Evolutionary conservation across 2,113 vertebrate genomes (phyloP), one percentile per base, ranked within the genome.

Genomic region (Apaloderma vittatum): DNA sequence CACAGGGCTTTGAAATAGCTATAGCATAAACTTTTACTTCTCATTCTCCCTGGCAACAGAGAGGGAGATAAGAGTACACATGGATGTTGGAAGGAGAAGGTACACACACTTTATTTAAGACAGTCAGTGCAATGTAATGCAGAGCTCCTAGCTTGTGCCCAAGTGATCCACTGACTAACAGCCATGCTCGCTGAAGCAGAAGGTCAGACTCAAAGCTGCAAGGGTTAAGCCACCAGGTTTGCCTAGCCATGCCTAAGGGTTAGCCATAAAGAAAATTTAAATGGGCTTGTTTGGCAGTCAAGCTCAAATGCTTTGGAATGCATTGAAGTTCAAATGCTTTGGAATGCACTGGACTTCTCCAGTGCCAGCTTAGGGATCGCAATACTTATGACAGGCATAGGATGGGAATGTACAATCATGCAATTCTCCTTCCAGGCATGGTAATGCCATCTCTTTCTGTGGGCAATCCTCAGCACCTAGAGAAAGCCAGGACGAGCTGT

Each of bases 281-380:
- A 21, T 3, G 12, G n/a, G 8, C 11, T 61, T 29, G 18, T 26
- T 29, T 0, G 1, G 15, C 37, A n/a, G 9, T 11, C 2, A 0
- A 5, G 23, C n/a, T 68, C 37, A 34, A 71, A 19, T 2, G 6
- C 2, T 62, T 55, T 11, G 49, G 27, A 54, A 54, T 20, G 3
- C 66, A 54, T 8, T 20, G 12, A 21, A 30, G 40, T 40, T 68
- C 37, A 37, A 71, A 19, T 3, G 6, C 2, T 62, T 55, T 12
- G 49, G 27, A 54, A 54, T 20, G 3, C 66, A 54, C 8, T 20
- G 12, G 23, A 30, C 40, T 9, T 23, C 17, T 46, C 16, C 8
- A 0, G 2, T 7, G 12, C 6, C 45, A 46, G 17, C 15, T 27
- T 23, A 46, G 30, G 16, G 12, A 40, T 15, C 4, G 2, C 6